Evolutionary conservation across 2,113 vertebrate genomes (phyloP).

Genomic region (Bostrychus sinensis): DNA sequence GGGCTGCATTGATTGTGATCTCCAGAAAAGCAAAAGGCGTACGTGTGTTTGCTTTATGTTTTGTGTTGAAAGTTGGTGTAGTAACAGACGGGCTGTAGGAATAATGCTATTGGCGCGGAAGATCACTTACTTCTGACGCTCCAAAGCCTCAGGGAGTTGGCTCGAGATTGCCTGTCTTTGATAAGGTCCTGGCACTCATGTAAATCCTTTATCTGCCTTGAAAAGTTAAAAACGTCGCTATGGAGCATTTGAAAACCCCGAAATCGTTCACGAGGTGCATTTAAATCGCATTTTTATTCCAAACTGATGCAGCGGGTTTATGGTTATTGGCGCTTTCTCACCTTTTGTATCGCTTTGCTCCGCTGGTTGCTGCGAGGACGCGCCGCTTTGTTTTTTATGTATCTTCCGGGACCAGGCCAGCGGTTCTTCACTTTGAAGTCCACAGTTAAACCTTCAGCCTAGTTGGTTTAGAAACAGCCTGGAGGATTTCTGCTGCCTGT

Average conservation of each 20-base stretch:
- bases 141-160: conserved; percentile 87
- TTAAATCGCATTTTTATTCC: fast-evolving
- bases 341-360: conserved; percentile 7
- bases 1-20: not conserved
- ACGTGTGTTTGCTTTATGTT: conserved; percentile 64
- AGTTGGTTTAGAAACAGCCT: conserved; percentile 85
- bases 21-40: conserved; percentile 36
- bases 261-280: fast-evolving
- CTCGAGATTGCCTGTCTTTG: conserved; percentile 88
- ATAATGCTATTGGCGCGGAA: conserved; percentile 84
- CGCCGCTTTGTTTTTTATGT: conserved; percentile 72
- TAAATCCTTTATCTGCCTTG: conserved; percentile 61
- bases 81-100: conserved; percentile 77
- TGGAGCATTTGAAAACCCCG: not conserved
- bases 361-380: conserved; percentile 6
- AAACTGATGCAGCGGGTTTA: fast-evolving
- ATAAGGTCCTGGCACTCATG: conserved; percentile 92
- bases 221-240: conserved; percentile 18
- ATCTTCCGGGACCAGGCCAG: conserved; percentile 88
- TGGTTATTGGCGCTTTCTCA: not conserved
- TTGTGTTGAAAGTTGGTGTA: conserved; percentile 80
- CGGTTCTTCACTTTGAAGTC: conserved; percentile 90
- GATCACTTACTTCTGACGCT: conserved; percentile 86
- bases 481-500: conserved; percentile 80
- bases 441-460: conserved; percentile 87